Base-by-base conservation (phyloP, 2,888 invertebrate species). In the Zeuzera pyrina region DNA sequence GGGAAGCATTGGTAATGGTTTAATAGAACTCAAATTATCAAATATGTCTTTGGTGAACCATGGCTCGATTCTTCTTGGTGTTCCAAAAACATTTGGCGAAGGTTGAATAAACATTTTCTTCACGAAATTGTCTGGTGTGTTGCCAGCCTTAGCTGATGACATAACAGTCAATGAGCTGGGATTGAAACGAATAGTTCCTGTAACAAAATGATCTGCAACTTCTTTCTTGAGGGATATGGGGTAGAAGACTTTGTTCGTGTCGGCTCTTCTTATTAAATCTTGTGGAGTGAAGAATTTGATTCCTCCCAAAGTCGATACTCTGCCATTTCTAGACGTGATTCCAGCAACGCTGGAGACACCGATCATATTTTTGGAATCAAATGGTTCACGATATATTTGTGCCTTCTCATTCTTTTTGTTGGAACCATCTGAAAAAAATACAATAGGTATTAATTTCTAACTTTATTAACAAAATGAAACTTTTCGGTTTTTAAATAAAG, bases 291-390 rank as follows among this genome's bases (percentile, higher is more conserved):
- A 67, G 19, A 68, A 52, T 30, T 67, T 58, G 4, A 72, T 42
- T 4, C 66, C 67, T 3, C 62, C 59, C 15, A 64, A 38, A 2
- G 74, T 58, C 2, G 72, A 63, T 0, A 68, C 47, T 33, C 68
- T 45, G 2, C 70, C 76, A 15, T 73, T 68, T 21, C 67, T 57
- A 11, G 67, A 60, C 2, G 70, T 49, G 8, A 66, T 43, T 1
- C 61, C 63, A 2, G 69, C 53, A 8, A 72, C 41, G 32, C 69
- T 72, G 4, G 69, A 57, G 1, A 73, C 57, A 2, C 70, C 71
- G 5, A 42, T 39, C 6, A 55, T n/a, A 30, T 57, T 42, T 8
- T 38, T 48, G 4, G 42, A 38, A 15, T 41, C 45, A 22, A 43
- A 41, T 11, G n/a, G 42, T 42, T 28, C 44, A 32, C 2, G 39